Percentiles rank a stretch among this genome's conserved stretches.
These are phyloP conservation scores for Trissolcus basalis DNA, from an alignment of 1,140 invertebrate genomes.

Conservation along the genomic window DNA sequence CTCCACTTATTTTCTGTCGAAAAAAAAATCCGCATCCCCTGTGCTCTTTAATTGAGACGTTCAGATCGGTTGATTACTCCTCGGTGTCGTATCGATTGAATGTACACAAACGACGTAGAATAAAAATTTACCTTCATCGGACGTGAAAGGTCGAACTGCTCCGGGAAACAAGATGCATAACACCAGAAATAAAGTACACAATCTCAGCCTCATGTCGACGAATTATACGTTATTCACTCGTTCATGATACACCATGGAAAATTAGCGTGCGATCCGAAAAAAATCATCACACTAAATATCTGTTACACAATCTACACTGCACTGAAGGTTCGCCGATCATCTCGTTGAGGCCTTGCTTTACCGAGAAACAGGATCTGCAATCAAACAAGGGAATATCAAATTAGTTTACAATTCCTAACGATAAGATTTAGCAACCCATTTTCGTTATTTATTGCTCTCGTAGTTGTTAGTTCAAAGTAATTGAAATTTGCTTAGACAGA, in stretches of 20 bases:
- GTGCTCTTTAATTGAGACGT: slow-evolving; percentile 12
- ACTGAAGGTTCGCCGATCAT: slow-evolving; percentile 32
- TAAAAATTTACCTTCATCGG: slow-evolving; percentile 69
- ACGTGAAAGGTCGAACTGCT: slow-evolving; percentile 68
- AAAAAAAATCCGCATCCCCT: neutral
- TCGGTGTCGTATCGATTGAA: slow-evolving; percentile 18
- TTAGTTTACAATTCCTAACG: slow-evolving; percentile 23
- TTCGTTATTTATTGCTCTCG: no score
- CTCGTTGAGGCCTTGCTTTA: slow-evolving; percentile 15
- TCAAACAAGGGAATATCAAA: slow-evolving; percentile 35
- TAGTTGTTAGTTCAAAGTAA: no score
- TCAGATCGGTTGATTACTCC: slow-evolving; percentile 3
- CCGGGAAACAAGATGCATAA: slow-evolving; percentile 67
- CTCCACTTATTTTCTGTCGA: neutral
- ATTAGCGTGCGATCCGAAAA: slow-evolving; percentile 48
- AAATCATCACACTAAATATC: slow-evolving; percentile 48
- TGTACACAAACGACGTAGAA: slow-evolving; percentile 1
- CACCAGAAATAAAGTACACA: slow-evolving; percentile 68
- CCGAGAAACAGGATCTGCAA: slow-evolving; percentile 48
- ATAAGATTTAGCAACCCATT: neutral
- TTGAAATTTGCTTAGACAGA: no score
- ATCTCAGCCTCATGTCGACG: slow-evolving; percentile 73
- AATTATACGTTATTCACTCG: slow-evolving; percentile 57
- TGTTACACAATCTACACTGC: slow-evolving; percentile 43
- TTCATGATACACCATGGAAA: slow-evolving; percentile 58